Conservation (phyloP, 2,797 vertebrate species). For the Champsocephalus gunnari region DNA sequence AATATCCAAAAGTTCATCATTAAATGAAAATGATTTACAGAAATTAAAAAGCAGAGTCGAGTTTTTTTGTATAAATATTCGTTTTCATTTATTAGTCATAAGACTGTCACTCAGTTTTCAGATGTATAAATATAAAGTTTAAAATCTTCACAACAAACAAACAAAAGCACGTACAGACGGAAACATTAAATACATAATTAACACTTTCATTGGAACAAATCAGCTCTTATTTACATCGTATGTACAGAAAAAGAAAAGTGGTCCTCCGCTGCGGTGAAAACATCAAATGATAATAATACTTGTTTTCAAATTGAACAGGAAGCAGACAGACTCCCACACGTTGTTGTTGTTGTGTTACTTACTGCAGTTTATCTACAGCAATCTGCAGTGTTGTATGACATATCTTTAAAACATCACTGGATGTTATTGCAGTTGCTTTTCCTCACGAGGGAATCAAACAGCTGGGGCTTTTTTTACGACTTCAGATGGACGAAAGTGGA, state of each 20-base stretch:
- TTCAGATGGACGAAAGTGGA: conserved; percentile 64
- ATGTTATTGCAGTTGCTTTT: not conserved
- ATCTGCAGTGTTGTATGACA: not conserved
- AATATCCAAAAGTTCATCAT: not conserved
- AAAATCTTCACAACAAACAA: conserved; percentile 90
- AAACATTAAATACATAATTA: conserved; percentile 94
- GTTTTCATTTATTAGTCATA: conserved; percentile 79
- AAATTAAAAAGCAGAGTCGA: conserved; percentile 1
- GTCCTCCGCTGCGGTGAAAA: conserved; percentile 84
- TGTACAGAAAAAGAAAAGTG: conserved; percentile 89
- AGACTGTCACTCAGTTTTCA: conserved; percentile 83
- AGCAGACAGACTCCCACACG: conserved; percentile 7
- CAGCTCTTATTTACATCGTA: conserved; percentile 96
- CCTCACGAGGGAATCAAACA: conserved; percentile 43
- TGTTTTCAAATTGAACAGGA: conserved; percentile 22
- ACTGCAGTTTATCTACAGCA: not conserved
- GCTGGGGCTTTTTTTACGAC: conserved; percentile 37
- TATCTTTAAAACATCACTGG: conserved; percentile 3
- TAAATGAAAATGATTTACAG: not conserved
- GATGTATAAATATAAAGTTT: conserved; percentile 89
- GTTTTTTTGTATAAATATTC: conserved; percentile 82
- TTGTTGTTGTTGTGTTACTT: not conserved
- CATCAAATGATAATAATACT: conserved; percentile 22
- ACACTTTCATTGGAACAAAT: conserved; percentile 86
- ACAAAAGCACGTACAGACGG: conserved; percentile 83